Percentiles rank a stretch among this genome's conserved stretches.
Conservation (phyloP, 2,888 invertebrate species). For the Seladonia tumulorum region DNA sequence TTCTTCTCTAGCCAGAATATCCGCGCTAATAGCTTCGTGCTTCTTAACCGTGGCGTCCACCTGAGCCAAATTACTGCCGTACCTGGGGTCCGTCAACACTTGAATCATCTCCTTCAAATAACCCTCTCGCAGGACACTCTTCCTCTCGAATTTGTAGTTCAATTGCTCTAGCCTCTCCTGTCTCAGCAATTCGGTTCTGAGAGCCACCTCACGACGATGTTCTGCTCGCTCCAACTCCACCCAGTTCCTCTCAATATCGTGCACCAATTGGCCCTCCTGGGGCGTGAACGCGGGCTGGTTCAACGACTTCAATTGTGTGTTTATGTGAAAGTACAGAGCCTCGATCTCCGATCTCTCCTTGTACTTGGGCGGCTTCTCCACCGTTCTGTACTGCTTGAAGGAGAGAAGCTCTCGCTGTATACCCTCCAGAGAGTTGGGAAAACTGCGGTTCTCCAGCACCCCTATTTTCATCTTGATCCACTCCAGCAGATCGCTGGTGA, state of each 20-base stretch:
- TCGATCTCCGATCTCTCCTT: slow-evolving; percentile 99
- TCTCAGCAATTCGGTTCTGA: slow-evolving; percentile 94
- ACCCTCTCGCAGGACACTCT: slow-evolving; percentile 96
- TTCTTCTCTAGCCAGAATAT: slow-evolving; percentile 96
- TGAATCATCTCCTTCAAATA: slow-evolving; percentile 99
- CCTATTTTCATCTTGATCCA: slow-evolving; percentile 96
- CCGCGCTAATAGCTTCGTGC: slow-evolving; percentile 98
- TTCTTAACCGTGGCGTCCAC: slow-evolving; percentile 99
- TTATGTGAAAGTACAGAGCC: slow-evolving; percentile 97
- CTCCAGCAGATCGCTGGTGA: slow-evolving; percentile 93
- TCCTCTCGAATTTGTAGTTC: slow-evolving; percentile 97
- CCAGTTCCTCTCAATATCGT: slow-evolving; percentile 98
- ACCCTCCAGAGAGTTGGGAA: slow-evolving; percentile 97
- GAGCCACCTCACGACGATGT: slow-evolving; percentile 95
- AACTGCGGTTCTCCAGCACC: slow-evolving; percentile 92
- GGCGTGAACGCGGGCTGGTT: slow-evolving; percentile 94
- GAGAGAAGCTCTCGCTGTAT: slow-evolving; percentile 95
- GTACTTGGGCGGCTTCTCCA: slow-evolving; percentile 99
- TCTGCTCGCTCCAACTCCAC: slow-evolving; percentile 96
- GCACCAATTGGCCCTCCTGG: slow-evolving; percentile 95
- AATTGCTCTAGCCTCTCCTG: slow-evolving; percentile 97
- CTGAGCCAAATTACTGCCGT: slow-evolving; percentile 95
- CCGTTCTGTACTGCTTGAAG: slow-evolving; percentile 98
- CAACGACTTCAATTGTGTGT: slow-evolving; percentile 97
- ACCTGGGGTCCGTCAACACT: slow-evolving; percentile 95